Percentiles rank a stretch among this genome's conserved stretches.
These are phyloP conservation scores for Lasioglossum oenotherae DNA, from an alignment of 2,888 invertebrate genomes.

Conservation along the genomic window DNA sequence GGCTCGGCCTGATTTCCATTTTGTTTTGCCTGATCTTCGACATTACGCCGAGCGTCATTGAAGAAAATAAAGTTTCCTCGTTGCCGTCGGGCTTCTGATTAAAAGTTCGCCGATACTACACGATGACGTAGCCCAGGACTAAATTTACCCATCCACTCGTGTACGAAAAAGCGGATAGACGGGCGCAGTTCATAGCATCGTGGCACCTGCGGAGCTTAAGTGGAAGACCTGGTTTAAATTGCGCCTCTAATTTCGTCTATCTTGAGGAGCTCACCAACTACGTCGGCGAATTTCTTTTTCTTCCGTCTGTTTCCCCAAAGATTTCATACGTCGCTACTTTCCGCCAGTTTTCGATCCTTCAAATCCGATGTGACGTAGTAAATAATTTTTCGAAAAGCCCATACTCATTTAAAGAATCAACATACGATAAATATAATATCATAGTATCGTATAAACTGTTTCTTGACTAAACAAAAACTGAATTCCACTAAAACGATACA, in stretches of 20 bases:
- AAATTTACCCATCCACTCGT: constrained; percentile 71
- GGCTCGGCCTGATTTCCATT: constrained; percentile 65
- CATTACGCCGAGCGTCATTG: constrained; percentile 71
- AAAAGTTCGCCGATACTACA: constrained; percentile 77
- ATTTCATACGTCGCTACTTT: background rate
- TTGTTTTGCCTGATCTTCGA: constrained; percentile 74
- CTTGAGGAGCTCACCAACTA: constrained; percentile 35
- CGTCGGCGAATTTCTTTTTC: constrained; percentile 38
- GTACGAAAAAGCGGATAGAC: constrained; percentile 64
- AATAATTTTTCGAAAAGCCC: background rate
- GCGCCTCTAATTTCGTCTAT: constrained; percentile 61
- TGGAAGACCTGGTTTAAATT: constrained; percentile 61
- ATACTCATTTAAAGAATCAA: too few species aligned
- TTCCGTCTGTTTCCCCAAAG: background rate
- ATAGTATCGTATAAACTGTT: too few species aligned
- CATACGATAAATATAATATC: too few species aligned
- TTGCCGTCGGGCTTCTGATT: constrained; percentile 73
- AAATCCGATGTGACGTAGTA: background rate
- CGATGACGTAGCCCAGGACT: constrained; percentile 71
- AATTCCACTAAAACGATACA: too few species aligned
- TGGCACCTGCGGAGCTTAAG: constrained; percentile 45
- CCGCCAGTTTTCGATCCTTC: background rate
- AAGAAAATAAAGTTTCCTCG: constrained; percentile 74
- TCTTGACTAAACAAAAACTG: too few species aligned
- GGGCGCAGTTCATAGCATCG: constrained; percentile 56